Evolutionary conservation across 35 echinoderm and acorn worm genomes (phyloP).

Genomic region (Ophiothrix spiculata): DNA sequence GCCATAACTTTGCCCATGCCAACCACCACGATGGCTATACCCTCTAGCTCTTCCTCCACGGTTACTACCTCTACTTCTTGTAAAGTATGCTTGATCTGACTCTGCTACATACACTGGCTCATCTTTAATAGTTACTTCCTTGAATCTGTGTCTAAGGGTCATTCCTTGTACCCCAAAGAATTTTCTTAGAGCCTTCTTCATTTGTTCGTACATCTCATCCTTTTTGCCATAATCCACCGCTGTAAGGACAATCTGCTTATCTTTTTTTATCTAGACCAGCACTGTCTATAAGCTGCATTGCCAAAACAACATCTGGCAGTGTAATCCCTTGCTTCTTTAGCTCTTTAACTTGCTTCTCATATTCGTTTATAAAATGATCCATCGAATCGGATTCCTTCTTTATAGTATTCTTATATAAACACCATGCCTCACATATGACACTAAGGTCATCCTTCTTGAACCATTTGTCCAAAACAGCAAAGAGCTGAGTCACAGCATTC

Average conservation of each 20-base stretch:
- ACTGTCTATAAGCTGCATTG: constrained; percentile 41
- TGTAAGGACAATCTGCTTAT: constrained; percentile 45
- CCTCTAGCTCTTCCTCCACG: constrained; percentile 6
- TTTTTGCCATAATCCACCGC: not conserved
- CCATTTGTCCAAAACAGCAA: not conserved
- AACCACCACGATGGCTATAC: constrained; percentile 4
- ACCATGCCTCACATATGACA: constrained; percentile 1
- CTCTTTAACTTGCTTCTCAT: constrained; percentile 6
- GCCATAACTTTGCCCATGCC: constrained; percentile 4
- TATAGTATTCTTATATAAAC: not conserved
- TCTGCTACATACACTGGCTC: not conserved
- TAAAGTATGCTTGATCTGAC: constrained; percentile 28
- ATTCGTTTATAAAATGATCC: not conserved
- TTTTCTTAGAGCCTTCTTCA: constrained; percentile 23
- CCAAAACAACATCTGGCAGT: constrained; percentile 7
- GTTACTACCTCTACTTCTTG: not conserved
- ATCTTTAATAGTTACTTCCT: not conserved
- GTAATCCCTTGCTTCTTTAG: constrained; percentile 12
- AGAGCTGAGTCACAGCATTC: constrained; percentile 23
- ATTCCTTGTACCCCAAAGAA: constrained; percentile 26
- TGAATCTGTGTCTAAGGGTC: not conserved
- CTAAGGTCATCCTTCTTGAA: constrained; percentile 6
- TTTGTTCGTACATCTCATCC: constrained; percentile 11
- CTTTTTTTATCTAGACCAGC: constrained; percentile 54
- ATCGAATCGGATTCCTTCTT: constrained; percentile 2